Evolutionary conservation across 2,888 invertebrate species (phyloP).

Genomic region (Himalopsyche anomala): DNA sequence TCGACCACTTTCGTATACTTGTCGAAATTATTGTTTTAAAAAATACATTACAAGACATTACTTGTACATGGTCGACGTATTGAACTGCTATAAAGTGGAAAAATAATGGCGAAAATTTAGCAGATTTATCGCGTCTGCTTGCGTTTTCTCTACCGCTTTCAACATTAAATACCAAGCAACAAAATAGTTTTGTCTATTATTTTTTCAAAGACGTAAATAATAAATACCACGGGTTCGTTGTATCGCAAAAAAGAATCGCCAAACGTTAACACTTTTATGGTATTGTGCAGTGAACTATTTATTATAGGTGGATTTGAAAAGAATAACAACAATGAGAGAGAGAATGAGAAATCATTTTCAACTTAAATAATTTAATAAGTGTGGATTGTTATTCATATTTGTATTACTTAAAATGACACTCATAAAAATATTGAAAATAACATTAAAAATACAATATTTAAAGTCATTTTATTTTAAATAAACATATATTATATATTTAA

Average conservation of each 20-base stretch:
- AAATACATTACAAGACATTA: constrained; percentile 27
- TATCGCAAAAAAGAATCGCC: background rate
- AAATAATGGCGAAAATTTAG: constrained; percentile 34
- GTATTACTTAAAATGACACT: too few relatives aligned
- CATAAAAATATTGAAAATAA: too few relatives aligned
- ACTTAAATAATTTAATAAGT: too few relatives aligned
- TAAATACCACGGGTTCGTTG: background rate
- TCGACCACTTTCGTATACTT: background rate
- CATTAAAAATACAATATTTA: too few relatives aligned
- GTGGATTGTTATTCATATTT: too few relatives aligned
- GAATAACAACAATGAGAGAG: background rate
- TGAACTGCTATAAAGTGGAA: constrained; percentile 22
- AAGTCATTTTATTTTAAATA: too few relatives aligned
- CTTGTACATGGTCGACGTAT: constrained; percentile 12
- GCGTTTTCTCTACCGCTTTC: constrained; percentile 22
- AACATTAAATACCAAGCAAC: constrained; percentile 14
- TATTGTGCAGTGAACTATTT: background rate
- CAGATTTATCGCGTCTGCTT: constrained; percentile 39
- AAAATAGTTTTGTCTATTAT: background rate
- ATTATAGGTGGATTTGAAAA: too few relatives aligned
- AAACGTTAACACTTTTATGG: constrained; percentile 10
- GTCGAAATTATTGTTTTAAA: constrained; percentile 10
- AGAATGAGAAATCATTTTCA: too few relatives aligned
- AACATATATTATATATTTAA: too few relatives aligned
- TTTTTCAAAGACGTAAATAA: constrained; percentile 24